Percentiles rank a stretch among this genome's conserved stretches.
These are phyloP conservation scores for Tinea semifulvella DNA, from an alignment of 2,888 invertebrate genomes.

Conservation along the genomic window DNA sequence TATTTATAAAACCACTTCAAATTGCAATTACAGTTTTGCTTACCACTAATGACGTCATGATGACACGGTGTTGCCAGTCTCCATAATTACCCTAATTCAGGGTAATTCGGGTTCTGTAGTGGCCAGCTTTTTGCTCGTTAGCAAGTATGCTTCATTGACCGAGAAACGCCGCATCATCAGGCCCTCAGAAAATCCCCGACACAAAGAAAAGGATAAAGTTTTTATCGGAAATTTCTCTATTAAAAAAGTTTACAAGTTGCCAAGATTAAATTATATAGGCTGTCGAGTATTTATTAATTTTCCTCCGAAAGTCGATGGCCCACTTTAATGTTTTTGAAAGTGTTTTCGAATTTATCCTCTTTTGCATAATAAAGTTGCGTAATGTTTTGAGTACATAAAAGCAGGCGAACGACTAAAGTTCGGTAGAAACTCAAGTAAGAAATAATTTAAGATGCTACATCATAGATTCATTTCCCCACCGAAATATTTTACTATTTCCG, in stretches of 20 bases:
- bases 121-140: slow-evolving; percentile 57
- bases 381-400: neutral
- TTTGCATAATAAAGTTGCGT: slow-evolving; percentile 5
- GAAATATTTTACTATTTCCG: too few relatives aligned
- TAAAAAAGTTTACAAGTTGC: slow-evolving; percentile 2
- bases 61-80: slow-evolving; percentile 50
- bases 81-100: slow-evolving; percentile 58
- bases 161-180: slow-evolving; percentile 5
- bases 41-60: slow-evolving; percentile 58
- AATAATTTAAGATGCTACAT: too few relatives aligned
- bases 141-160: slow-evolving; percentile 15
- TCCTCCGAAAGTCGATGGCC: slow-evolving; percentile 9
- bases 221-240: slow-evolving; percentile 7
- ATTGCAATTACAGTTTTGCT: slow-evolving; percentile 42
- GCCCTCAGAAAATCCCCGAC: neutral
- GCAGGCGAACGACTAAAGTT: neutral
- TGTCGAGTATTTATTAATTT: slow-evolving; percentile 8
- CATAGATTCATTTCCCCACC: too few relatives aligned
- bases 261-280: slow-evolving; percentile 6
- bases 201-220: slow-evolving; percentile 5
- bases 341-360: slow-evolving; percentile 4
- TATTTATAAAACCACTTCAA: slow-evolving; percentile 1
- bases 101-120: slow-evolving; percentile 49
- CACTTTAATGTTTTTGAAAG: slow-evolving; percentile 8
- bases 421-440: too few relatives aligned